Conservation (phyloP, 1,140 invertebrate genomes). For the Paraescarpia echinospica region DNA sequence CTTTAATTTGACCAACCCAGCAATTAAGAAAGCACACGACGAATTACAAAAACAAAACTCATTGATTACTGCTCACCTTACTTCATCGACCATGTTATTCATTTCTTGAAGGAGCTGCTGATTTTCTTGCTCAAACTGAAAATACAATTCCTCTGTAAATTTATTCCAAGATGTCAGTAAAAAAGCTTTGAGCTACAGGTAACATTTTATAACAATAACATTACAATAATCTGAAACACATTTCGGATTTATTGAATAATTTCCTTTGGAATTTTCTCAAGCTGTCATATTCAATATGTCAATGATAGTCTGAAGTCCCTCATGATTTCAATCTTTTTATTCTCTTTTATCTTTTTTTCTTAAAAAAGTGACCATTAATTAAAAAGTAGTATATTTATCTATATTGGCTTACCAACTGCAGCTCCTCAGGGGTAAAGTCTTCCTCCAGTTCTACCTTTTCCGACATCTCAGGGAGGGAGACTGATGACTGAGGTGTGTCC, state of each 20-base stretch:
- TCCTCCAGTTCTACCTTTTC: constrained; percentile 63
- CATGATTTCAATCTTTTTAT: no score
- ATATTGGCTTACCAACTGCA: constrained; percentile 71
- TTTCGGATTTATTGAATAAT: neutral
- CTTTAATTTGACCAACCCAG: no score
- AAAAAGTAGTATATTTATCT: neutral
- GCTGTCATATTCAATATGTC: neutral
- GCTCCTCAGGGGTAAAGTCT: constrained; percentile 77
- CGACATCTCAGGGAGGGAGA: constrained; percentile 24
- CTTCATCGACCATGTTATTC: constrained; percentile 72
- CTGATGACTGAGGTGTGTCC: neutral
- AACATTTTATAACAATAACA: neutral
- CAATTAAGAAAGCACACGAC: neutral
- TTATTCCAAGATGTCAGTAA: neutral
- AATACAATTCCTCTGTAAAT: constrained; percentile 18
- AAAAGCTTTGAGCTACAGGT: neutral
- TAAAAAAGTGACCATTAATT: no score
- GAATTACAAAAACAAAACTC: neutral
- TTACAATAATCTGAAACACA: no score
- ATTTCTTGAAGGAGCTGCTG: constrained; percentile 70
- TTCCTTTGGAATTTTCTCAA: neutral
- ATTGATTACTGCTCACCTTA: constrained; percentile 71
- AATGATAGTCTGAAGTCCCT: neutral
- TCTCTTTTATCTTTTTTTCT: no score
- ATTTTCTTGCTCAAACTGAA: constrained; percentile 61